Base-by-base conservation (phyloP, 2,888 invertebrate species). In the Tinea semifulvella region DNA sequence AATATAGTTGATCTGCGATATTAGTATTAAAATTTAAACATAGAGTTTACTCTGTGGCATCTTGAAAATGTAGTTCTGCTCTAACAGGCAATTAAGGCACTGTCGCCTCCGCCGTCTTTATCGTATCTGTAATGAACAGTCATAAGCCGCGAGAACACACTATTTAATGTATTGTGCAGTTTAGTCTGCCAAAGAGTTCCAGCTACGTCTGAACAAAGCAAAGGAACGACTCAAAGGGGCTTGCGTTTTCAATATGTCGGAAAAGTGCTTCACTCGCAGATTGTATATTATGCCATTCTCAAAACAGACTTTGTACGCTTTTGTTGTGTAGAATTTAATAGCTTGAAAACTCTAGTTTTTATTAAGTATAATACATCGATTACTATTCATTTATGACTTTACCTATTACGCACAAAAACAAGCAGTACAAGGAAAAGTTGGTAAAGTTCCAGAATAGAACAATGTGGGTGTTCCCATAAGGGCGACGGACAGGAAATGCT, bases 61-160 rank as follows among this genome's bases (percentile, higher is more conserved):
- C 19, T 19, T 17, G 5, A 10, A 38, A 38, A 38, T 38, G 38
- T 38, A 38, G 38, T 38, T 38, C 17, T 38, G 38, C 22, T 22
- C 40, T 57, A 58, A 58, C 65, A 74, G 72, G 64, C 70, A 73
- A 71, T 73, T 70, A 65, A 68, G 60, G 56, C 47, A 44, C 20
- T 65, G 66, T 59, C 63, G 58, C 53, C 60, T 57, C 64, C 68
- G 64, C 63, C 71, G 76, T 73, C 76, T 75, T 77, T 75, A 76
- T 75, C 70, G 74, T 77, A 79, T 79, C 79, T 79, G 75, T 76
- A 76, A 76, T 71, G 77, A 76, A 80, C 79, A 80, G 70, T 79
- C 79, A 69, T 75, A 77, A 79, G 71, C 74, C 38, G 46, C 43
- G 42, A 17, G 64, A 58, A 58, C 56, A 57, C 63, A 63, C 65